These are phyloP conservation scores for Paracanthobrama guichenoti DNA, from an alignment of 2,113 vertebrate species.

Conservation along the genomic window DNA sequence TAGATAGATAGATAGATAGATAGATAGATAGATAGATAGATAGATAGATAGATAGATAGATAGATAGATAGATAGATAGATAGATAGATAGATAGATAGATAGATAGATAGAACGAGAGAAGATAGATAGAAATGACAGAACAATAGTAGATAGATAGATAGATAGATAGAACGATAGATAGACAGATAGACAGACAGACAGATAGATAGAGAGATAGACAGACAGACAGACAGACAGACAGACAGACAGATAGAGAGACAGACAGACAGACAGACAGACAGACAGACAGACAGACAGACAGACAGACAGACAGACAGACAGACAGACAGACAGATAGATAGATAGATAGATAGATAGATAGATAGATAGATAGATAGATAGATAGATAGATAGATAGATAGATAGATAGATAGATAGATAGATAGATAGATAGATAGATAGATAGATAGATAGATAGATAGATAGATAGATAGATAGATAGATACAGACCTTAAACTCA, in stretches of 20 bases:
- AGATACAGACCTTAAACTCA: constrained; percentile 88
- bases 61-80: too few species aligned
- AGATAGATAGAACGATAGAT: background rate
- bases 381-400: background rate
- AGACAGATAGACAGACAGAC: background rate
- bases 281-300: background rate
- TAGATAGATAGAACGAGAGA: too few species aligned
- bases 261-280: background rate
- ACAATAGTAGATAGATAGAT: too few species aligned
- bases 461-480: background rate
- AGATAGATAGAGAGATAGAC: background rate
- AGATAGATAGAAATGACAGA: background rate
- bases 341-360: background rate
- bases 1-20: too few species aligned
- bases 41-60: too few species aligned
- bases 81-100: too few species aligned
- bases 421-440: background rate
- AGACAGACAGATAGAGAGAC: too few species aligned
- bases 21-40: too few species aligned
- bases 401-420: background rate
- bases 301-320: background rate
- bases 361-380: too few species aligned
- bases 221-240: background rate
- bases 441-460: background rate
- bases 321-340: background rate